Percentiles rank a stretch among this genome's conserved stretches.
Conservation (phyloP, 2,797 vertebrate species). For the Hydrolagus colliei region DNA sequence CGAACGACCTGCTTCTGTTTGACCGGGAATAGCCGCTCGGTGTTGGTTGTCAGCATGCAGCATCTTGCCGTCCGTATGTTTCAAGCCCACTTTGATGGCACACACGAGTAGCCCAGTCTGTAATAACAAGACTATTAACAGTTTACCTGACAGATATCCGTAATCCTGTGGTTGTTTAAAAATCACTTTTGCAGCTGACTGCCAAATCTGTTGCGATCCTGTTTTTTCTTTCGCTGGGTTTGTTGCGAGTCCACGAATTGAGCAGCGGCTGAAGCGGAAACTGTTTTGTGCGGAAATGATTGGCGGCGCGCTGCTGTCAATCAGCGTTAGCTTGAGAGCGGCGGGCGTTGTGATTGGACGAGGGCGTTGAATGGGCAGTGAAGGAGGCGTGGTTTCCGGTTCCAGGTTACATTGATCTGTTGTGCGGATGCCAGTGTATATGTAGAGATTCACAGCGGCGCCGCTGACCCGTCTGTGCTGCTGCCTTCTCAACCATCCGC, state of each 20-base stretch:
- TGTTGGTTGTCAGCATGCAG: no score
- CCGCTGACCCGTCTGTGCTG: background rate
- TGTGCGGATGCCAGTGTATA: conserved; percentile 28
- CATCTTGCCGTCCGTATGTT: background rate
- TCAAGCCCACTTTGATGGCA: background rate
- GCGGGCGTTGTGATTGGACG: conserved; percentile 19
- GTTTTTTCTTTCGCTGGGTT: background rate
- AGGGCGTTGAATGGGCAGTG: conserved; percentile 21
- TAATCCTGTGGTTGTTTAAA: background rate
- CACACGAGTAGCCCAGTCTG: no score
- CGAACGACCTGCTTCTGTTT: no score
- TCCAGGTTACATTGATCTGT: conserved; percentile 37
- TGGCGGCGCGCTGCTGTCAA: background rate
- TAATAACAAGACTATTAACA: background rate
- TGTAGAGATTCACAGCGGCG: background rate
- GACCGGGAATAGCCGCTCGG: no score
- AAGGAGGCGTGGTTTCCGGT: conserved; percentile 47
- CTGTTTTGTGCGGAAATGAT: background rate
- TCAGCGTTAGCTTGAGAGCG: background rate
- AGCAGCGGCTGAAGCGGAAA: no score
- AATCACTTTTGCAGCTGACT: background rate
- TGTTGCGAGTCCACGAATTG: background rate
- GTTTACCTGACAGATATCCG: background rate
- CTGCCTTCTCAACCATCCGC: background rate
- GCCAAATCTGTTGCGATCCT: background rate